Base-by-base conservation (phyloP, 2,888 invertebrate genomes). In the Pomacea canaliculata region DNA sequence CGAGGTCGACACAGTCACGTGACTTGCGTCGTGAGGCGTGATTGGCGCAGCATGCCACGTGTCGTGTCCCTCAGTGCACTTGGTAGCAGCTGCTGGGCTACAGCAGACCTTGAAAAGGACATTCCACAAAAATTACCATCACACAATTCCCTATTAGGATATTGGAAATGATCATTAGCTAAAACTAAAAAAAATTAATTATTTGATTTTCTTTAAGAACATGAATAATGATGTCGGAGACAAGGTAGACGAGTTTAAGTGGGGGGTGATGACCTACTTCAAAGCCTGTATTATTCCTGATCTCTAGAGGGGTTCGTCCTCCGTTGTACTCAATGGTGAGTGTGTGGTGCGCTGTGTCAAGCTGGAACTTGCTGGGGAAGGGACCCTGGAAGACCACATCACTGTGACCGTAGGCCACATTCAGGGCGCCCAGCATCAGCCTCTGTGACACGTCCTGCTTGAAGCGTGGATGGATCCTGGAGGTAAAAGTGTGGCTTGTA, bases 401-500 rank as follows among this genome's bases (percentile, higher is more conserved):
- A 13, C 48, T 79, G 66, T 82, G 76, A 18, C 83, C 82, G 76
- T 89, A 89, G 10, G 87, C 89, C 48, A 88, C 84, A 27, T 83
- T 81, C 51, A 85, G 77, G 13, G 85, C 85, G 10, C 85, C 84
- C 10, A 85, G 79, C 9, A 82, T 80, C 67, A 90, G 81, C 10
- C 89, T 79, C 18, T 81, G 74, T 7, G 85, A 87, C 18, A 89
- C 82, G 62, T 84, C 86, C 27, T 82, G 81, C 76, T 88, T 89
- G 79, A 83, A 80, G 10, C 85, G 80, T 2, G 88, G 87, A 79
- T 87, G 88, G 37, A 87, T 83, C 10, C 87, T 88, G 37, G 19
- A 4, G 12, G 19, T 10, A 13, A 56, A 37, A 37, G 3, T 56
- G 51, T 10, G 51, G 1, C 10, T 10, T 56, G 51, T 10, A 16